Conservation (phyloP, 1,140 invertebrate species). For the Zaprionus nigranus region DNA sequence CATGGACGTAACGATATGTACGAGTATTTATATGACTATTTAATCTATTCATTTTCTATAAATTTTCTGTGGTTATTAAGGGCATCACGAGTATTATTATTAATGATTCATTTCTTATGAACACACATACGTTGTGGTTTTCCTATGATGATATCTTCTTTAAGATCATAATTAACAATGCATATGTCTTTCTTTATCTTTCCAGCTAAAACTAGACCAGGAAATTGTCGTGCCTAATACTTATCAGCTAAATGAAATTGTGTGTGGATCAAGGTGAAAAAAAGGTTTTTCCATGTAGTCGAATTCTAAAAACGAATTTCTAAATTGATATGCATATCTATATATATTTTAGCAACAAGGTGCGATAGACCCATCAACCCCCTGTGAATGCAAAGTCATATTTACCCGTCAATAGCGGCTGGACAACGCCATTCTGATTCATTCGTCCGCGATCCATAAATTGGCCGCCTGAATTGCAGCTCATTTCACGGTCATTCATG, state of each 20-base stretch:
- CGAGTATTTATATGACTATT: neutral
- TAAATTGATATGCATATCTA: neutral
- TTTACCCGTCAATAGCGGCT: conserved; percentile 91
- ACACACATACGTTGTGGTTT: too few species aligned
- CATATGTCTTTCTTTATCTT: neutral
- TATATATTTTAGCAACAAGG: neutral
- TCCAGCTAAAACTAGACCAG: neutral
- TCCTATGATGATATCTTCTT: too few species aligned
- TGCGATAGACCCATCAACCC: neutral
- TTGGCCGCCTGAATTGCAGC: conserved; percentile 77
- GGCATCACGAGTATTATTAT: neutral
- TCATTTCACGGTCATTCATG: conserved; percentile 82
- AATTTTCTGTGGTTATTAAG: neutral
- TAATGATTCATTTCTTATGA: neutral
- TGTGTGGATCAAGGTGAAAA: neutral
- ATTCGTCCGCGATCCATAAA: conserved; percentile 83
- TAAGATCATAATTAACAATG: neutral
- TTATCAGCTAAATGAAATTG: neutral
- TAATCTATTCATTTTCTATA: neutral
- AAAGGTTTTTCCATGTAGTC: neutral
- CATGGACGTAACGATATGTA: neutral
- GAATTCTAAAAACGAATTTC: neutral
- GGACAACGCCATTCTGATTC: conserved; percentile 91
- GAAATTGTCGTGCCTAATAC: neutral
- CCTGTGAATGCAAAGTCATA: neutral